Base-by-base conservation (phyloP, 2,888 invertebrate genomes). In the Sycophila texana region DNA sequence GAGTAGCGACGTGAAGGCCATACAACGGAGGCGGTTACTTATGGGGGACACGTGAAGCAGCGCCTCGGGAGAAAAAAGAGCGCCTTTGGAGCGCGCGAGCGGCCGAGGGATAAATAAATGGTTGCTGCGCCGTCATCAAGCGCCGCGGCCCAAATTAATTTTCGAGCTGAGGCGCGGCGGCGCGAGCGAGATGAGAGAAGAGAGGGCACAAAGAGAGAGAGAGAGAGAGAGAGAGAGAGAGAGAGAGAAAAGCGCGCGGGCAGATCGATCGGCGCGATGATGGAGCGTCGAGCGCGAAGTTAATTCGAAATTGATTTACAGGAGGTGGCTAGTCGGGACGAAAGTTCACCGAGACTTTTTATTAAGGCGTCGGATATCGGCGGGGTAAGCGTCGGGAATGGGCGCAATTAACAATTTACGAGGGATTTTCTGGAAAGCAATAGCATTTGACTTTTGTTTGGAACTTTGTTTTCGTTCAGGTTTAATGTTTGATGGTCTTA, bases 31-130 rank as follows among this genome's bases (percentile, higher is more conserved):
- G 22, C 7, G 13, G 51, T 63, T 55, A 66, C 63, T 57, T 53
- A 71, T 47, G 71, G 47, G 60, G 49, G 53, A n/a, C 72, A 71
- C 63, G 61, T 68, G 65, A 65, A 55, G 16, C 16, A 16, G 53
- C 53, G 53, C 14, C n/a, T 14, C 53, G 53, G n/a, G 12, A 14
- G 14, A 53, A 53, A 53, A 53, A 14, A 1, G 4, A n/a, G 10
- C 10, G 39, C 39, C 10, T 39, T 7, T 10, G 10, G 12, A 13
- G 4, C 14, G 53, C 51, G 53, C 53, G 16, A n/a, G n/a, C 4
- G 53, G 53, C n/a, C n/a, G 53, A 13, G 5, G 53, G 39, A 39
- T 39, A 39, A 39, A 53, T 53, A 53, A n/a, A 53, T 53, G n/a
- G n/a, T 53, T 53, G 53, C 53, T 3, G 53, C 16, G 53, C 26